These are phyloP conservation scores for Achroia grisella DNA, from an alignment of 1,140 invertebrate genomes.

Conservation along the genomic window DNA sequence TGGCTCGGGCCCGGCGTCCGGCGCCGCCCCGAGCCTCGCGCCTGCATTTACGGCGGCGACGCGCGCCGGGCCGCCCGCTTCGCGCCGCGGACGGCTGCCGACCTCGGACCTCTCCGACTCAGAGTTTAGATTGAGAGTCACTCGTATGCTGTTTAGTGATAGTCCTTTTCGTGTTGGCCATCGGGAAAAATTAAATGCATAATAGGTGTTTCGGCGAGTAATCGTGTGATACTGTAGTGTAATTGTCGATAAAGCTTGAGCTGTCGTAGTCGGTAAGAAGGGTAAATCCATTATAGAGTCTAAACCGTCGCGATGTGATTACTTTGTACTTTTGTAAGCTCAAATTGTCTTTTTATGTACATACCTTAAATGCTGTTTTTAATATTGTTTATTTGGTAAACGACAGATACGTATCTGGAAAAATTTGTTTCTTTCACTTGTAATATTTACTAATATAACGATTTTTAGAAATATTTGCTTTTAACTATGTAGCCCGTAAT, in stretches of 20 bases:
- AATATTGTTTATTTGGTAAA: slow-evolving; percentile 40
- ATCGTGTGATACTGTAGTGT: slow-evolving; percentile 67
- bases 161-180: slow-evolving; percentile 64
- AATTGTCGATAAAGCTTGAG: slow-evolving; percentile 66
- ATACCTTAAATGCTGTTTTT: slow-evolving; percentile 60
- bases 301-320: slow-evolving; percentile 66
- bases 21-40: slow-evolving; percentile 28
- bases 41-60: slow-evolving; percentile 21
- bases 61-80: slow-evolving; percentile 2
- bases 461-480: slow-evolving; percentile 12
- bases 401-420: slow-evolving; percentile 47
- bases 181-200: slow-evolving; percentile 63
- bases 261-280: slow-evolving; percentile 63
- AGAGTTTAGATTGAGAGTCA: slow-evolving; percentile 25
- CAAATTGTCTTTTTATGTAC: slow-evolving; percentile 65
- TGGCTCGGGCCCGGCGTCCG: slow-evolving; percentile 14
- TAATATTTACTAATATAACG: slow-evolving; percentile 6
- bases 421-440: slow-evolving; percentile 34
- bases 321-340: slow-evolving; percentile 73
- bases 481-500: slow-evolving; percentile 8
- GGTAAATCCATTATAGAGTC: slow-evolving; percentile 65
- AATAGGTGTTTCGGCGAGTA: slow-evolving; percentile 66
- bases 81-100: slow-evolving; percentile 3
- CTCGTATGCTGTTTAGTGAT: slow-evolving; percentile 58
- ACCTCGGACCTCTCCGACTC: slow-evolving; percentile 1